Percentiles rank a stretch among this genome's conserved stretches.
phyloP scores from a whole-genome alignment of 2,888 invertebrate species.

The Mimas tiliae region DNA sequence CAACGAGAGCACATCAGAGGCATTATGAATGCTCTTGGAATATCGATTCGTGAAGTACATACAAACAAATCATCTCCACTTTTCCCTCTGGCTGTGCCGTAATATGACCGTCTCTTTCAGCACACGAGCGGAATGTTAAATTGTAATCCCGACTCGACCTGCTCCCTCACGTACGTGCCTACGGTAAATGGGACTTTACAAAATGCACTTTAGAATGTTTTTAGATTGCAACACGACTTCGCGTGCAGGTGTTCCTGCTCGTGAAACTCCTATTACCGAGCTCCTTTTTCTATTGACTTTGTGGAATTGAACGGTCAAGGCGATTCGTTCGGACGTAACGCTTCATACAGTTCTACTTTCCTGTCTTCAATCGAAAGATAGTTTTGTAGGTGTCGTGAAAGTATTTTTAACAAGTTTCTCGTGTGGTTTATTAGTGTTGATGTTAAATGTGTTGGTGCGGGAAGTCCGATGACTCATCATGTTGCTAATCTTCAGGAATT shows the following conservation, averaged over 20 bases:
- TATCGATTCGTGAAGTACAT: conserved; percentile 59
- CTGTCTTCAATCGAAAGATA: neutral
- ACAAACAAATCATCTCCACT: conserved; percentile 58
- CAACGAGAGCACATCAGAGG: conserved; percentile 50
- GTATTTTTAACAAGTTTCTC: neutral
- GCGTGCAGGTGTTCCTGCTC: conserved; percentile 59
- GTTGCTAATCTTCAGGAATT: conserved; percentile 34
- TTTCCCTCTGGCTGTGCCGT: conserved; percentile 51
- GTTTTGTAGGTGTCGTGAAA: neutral
- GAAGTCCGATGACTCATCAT: conserved; percentile 49
- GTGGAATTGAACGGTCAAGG: conserved; percentile 51
- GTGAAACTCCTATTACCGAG: conserved; percentile 55
- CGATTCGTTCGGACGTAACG: conserved; percentile 37
- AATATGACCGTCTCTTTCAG: conserved; percentile 60
- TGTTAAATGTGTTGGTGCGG: conserved; percentile 31
- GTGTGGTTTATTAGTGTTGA: neutral
- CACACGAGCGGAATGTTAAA: conserved; percentile 62
- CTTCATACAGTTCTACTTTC: conserved; percentile 34
- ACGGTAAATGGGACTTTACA: conserved; percentile 63
- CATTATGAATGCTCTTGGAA: conserved; percentile 57
- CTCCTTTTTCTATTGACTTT: conserved; percentile 54
- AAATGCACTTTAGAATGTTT: conserved; percentile 61
- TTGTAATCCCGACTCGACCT: conserved; percentile 57
- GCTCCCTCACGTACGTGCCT: conserved; percentile 48
- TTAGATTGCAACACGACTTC: conserved; percentile 54